Conservation (phyloP, 2,888 invertebrate species). For the Geotrupes spiniger region DNA sequence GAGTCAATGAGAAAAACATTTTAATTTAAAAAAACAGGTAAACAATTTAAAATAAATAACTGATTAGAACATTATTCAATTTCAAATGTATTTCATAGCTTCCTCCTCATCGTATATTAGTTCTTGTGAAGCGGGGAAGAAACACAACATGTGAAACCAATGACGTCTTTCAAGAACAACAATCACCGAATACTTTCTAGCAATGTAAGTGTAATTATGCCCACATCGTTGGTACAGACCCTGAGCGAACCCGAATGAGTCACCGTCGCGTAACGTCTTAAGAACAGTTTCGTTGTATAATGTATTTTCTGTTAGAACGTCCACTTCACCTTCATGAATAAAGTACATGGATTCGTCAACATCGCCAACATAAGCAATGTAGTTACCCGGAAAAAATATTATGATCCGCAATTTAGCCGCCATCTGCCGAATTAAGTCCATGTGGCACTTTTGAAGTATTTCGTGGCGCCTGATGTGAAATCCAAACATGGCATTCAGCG, state of each 20-base stretch:
- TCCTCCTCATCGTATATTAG: conserved; percentile 12
- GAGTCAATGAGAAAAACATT: no score
- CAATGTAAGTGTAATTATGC: conserved; percentile 27
- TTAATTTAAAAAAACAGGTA: no score
- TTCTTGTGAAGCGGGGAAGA: conserved; percentile 26
- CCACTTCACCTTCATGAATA: conserved; percentile 28
- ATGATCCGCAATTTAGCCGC: conserved; percentile 21
- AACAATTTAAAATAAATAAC: no score
- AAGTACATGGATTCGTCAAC: conserved; percentile 31
- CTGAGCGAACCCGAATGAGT: conserved; percentile 23
- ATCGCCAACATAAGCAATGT: conserved; percentile 27
- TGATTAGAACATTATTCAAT: no score
- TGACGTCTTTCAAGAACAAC: conserved; percentile 18
- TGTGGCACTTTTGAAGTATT: conserved; percentile 23
- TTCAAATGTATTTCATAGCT: no score
- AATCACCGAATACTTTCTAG: conserved; percentile 21
- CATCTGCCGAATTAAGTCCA: conserved; percentile 28
- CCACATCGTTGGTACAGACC: conserved; percentile 22
- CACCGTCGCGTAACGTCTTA: conserved; percentile 10
- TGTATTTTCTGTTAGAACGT: conserved; percentile 21
- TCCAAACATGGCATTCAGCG: conserved; percentile 28
- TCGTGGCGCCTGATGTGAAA: conserved; percentile 24
- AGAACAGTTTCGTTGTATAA: conserved; percentile 18
- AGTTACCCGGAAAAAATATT: conserved; percentile 27
- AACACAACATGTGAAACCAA: conserved; percentile 28